Base-by-base conservation (phyloP, 1,140 invertebrate species). In the Cryptotermes secundus region DNA sequence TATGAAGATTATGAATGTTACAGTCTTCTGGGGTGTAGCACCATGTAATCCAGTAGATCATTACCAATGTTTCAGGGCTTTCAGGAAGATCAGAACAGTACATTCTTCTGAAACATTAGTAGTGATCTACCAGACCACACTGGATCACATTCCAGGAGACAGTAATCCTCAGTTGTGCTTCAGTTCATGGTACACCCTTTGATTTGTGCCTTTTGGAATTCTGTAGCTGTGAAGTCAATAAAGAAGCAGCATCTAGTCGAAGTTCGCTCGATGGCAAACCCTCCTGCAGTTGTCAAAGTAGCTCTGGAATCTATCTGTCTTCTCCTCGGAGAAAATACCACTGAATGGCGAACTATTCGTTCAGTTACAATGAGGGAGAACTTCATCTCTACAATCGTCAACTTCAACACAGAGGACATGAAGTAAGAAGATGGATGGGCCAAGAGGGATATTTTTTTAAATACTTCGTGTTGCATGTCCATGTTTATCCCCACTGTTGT, bases 231-330 rank as follows among this genome's bases (percentile, higher is more conserved):
- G 80, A 93, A 94, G 88, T 92, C 92, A 36, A 95, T 95, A 86
- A 94, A 93, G 88, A 94, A 94, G 86, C 93, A 94, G 86, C 93
- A 95, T 88, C 88, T 95, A 45, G 93, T 94, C n/a, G 94, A 95
- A 88, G 90, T 95, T 36, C 88, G 92, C 85, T 92, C 94, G 24
- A 92, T 95, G 90, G 90, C 92, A 22, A 94, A 94, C 88, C 94
- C 94, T 53, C 94, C 94, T 9, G 88, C 90, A 31, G 89, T 92
- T 83, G 94, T 95, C n/a, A 95, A 95, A 88, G 86, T 95, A 86
- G 97, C 98, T 85, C 91, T 99, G 86, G 98, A 99, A 90, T 97
- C 97, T 36, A 97, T 99, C 87, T 99, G 97, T 91, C 93, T 98
- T 82, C 93, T 99, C 86, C 93, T 99, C 83, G 96, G 96, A 80